These are phyloP conservation scores for Nasonia vitripennis DNA, from an alignment of 1,140 invertebrate genomes.

Conservation along the genomic window DNA sequence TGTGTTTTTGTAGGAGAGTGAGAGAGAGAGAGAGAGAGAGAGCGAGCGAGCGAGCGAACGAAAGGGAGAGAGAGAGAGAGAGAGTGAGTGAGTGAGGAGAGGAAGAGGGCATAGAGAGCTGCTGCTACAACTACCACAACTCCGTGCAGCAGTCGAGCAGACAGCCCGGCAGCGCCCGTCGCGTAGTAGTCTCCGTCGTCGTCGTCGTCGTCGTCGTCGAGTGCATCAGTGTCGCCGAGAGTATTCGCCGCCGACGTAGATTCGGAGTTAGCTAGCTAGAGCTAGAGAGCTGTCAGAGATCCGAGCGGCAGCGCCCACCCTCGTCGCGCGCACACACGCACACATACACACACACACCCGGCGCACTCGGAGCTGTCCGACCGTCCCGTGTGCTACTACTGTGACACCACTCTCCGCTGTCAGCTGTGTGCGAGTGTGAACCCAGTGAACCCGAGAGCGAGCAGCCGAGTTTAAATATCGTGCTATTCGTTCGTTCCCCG, in stretches of 20 bases:
- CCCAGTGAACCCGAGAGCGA: background rate
- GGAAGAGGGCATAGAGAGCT: background rate
- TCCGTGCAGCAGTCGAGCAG: background rate
- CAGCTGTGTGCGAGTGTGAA: conserved; percentile 4
- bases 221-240: background rate
- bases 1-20: background rate
- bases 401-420: background rate
- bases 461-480: too few species aligned
- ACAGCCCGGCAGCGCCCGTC: conserved; percentile 68
- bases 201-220: conserved; percentile 68
- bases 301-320: conserved; percentile 31
- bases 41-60: background rate
- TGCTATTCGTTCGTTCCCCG: background rate
- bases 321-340: background rate
- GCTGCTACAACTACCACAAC: background rate
- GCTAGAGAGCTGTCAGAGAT: background rate
- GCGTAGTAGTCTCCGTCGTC: conserved; percentile 63
- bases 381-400: conserved; percentile 35
- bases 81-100: background rate
- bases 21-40: background rate
- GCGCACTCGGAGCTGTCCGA: conserved; percentile 45
- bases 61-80: background rate
- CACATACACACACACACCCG: background rate
- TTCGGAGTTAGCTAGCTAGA: background rate
- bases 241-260: background rate